Percentiles rank a stretch among this genome's conserved stretches.
Evolutionary conservation across 2,797 vertebrate genomes (phyloP).

Genomic region (Epinephelus malabaricus): DNA sequence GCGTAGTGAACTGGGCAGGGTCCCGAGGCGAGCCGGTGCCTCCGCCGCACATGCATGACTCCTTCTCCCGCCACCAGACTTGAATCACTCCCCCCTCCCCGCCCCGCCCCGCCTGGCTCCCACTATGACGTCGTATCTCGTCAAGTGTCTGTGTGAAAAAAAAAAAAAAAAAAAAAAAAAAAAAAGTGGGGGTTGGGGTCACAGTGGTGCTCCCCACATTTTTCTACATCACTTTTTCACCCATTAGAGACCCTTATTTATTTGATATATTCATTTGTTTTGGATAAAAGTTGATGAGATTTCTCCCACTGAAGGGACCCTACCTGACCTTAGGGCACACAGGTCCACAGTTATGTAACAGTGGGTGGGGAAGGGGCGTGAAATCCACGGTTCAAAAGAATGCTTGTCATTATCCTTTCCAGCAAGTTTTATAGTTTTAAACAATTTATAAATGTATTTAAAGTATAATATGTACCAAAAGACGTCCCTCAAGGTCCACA

Average conservation of each 20-base stretch:
- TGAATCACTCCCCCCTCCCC: slow-evolving; percentile 44
- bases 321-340: background rate
- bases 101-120: background rate
- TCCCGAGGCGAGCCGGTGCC: background rate
- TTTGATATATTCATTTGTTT: no score
- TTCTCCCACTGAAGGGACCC: rapidly evolving
- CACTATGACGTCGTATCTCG: slow-evolving; percentile 24
- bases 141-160: background rate
- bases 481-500: background rate
- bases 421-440: background rate
- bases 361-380: slow-evolving; percentile 11
- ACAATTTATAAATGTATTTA: no score
- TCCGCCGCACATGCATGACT: background rate
- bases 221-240: background rate
- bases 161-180: no score
- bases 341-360: slow-evolving; percentile 39
- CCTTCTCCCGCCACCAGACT: slow-evolving; percentile 70
- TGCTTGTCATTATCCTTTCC: background rate
- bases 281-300: background rate
- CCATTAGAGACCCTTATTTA: no score
- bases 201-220: background rate
- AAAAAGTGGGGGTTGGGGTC: background rate
- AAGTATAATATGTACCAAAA: background rate
- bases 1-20: slow-evolving; percentile 62
- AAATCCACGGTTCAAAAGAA: background rate